These are phyloP conservation scores for Hoplostethus atlanticus DNA, from an alignment of 2,797 vertebrate species.

Conservation along the genomic window DNA sequence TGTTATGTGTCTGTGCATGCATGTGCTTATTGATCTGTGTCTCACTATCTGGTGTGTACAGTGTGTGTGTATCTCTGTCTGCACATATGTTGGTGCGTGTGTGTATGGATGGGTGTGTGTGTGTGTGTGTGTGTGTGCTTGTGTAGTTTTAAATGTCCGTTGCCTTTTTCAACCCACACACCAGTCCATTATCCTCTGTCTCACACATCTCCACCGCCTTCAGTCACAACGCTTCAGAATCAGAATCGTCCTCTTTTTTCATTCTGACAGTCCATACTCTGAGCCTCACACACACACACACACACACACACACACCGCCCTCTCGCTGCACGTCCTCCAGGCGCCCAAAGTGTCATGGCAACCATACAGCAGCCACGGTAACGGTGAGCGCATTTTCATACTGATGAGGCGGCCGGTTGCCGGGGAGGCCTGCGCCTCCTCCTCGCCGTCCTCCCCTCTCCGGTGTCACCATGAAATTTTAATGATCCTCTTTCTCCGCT, in stretches of 20 bases:
- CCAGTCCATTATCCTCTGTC: neutral
- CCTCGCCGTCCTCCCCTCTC: slow-evolving; percentile 60
- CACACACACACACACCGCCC: slow-evolving; percentile 21
- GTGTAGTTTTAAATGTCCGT: neutral
- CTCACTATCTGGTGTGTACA: neutral
- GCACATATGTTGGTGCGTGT: no score
- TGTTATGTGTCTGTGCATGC: no score
- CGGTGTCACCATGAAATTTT: slow-evolving; percentile 74
- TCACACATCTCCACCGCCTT: neutral
- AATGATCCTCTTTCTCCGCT: slow-evolving; percentile 72
- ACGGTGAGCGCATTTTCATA: slow-evolving; percentile 76
- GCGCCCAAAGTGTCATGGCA: slow-evolving; percentile 74
- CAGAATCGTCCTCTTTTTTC: no score
- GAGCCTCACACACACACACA: neutral
- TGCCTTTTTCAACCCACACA: no score
- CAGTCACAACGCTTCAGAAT: neutral
- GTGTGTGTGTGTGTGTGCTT: neutral
- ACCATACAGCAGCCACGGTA: slow-evolving; percentile 65
- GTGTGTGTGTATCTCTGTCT: neutral
- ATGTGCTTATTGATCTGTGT: neutral
- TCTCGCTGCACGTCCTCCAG: slow-evolving; percentile 58
- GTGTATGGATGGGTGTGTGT: no score
- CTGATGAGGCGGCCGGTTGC: slow-evolving; percentile 72
- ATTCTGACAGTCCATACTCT: no score
- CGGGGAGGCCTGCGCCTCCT: slow-evolving; percentile 45